phyloP scores from a whole-genome alignment of 1,140 invertebrate species.

The Drosophila kurseongensis region DNA sequence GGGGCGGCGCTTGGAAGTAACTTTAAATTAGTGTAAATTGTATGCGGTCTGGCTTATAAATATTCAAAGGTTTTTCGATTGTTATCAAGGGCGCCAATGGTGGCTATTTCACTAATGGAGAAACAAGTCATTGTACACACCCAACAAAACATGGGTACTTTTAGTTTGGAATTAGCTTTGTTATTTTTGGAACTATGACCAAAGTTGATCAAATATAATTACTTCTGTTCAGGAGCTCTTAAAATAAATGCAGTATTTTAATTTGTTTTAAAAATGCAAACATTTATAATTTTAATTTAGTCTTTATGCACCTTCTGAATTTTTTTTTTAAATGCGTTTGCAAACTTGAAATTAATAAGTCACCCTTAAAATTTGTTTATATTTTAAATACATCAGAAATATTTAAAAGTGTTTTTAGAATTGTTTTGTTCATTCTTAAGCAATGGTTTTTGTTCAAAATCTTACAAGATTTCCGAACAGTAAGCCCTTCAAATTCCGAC shows the following conservation, averaged over 20 bases:
- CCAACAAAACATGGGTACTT: background rate
- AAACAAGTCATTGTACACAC: slow-evolving; percentile 35
- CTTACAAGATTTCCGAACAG: background rate
- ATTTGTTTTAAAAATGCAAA: no score
- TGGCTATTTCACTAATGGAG: slow-evolving; percentile 60
- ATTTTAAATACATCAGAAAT: no score
- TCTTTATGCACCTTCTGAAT: no score
- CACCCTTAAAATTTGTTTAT: no score
- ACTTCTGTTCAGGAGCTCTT: no score
- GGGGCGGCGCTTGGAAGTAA: slow-evolving; percentile 15
- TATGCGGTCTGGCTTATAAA: slow-evolving; percentile 54
- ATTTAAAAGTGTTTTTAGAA: background rate
- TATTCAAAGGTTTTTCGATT: slow-evolving; percentile 60
- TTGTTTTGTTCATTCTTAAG: background rate
- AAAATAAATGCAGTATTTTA: no score
- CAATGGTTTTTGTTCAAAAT: background rate
- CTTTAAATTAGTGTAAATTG: slow-evolving; percentile 70
- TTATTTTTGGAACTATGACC: no score
- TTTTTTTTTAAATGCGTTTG: no score
- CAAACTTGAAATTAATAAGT: no score
- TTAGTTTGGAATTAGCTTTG: background rate
- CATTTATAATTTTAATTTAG: no score
- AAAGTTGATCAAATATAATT: no score
- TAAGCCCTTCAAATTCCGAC: background rate
- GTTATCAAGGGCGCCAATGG: background rate